Conservation (phyloP, 1,140 invertebrate species). For the Macrostomum lignano region DNA sequence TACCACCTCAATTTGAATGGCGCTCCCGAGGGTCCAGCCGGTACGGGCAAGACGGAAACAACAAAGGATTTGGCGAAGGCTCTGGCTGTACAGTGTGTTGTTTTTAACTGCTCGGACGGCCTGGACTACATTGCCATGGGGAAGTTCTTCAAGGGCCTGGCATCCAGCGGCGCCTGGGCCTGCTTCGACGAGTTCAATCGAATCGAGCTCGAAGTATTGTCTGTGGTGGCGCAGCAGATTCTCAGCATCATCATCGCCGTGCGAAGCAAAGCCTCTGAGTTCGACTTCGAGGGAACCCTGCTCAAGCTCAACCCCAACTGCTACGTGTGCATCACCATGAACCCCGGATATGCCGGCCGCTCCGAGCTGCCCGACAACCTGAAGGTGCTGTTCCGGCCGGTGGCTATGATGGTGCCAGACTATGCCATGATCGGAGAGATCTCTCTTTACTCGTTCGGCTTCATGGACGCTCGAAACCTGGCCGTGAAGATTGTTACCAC, state of each 20-base stretch:
- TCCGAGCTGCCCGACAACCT: constrained; percentile 29
- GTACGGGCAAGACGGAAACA: constrained; percentile 29
- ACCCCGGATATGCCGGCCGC: constrained; percentile 29
- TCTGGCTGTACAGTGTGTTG: constrained; percentile 28
- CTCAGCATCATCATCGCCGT: constrained; percentile 28
- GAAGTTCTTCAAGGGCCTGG: constrained; percentile 30
- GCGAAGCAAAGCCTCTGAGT: constrained; percentile 17
- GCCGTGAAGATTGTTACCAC: constrained; percentile 28
- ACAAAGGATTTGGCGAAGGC: constrained; percentile 30
- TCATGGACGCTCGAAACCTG: constrained; percentile 23
- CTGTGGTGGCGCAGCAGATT: constrained; percentile 32
- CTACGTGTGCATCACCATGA: constrained; percentile 30
- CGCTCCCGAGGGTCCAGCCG: constrained; percentile 28
- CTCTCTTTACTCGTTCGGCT: constrained; percentile 28
- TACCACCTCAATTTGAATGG: constrained; percentile 29
- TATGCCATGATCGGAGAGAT: constrained; percentile 30
- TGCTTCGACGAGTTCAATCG: constrained; percentile 31
- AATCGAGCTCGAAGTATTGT: constrained; percentile 28
- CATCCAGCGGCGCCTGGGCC: constrained; percentile 28
- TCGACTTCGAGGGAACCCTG: constrained; percentile 28
- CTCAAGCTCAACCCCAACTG: constrained; percentile 24
- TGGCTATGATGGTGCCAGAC: constrained; percentile 27
- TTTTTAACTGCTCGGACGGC: constrained; percentile 30
- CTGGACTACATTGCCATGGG: constrained; percentile 30
- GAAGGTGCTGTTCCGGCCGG: constrained; percentile 24